Conservation (phyloP, 2,888 invertebrate genomes). For the Phyto melanocephala region DNA sequence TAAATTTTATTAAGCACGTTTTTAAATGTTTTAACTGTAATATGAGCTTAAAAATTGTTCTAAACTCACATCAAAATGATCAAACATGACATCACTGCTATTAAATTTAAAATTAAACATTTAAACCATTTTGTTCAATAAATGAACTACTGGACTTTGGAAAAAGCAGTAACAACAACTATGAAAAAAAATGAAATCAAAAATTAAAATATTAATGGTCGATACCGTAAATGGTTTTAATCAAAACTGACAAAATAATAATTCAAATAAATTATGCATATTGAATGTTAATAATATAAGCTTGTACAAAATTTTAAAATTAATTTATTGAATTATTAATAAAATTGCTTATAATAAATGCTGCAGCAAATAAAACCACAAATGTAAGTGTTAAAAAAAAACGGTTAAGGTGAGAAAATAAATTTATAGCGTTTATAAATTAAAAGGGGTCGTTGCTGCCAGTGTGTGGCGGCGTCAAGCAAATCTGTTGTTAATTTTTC, state of each 20-base stretch:
- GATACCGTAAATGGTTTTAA: constrained; percentile 29
- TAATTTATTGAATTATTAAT: neutral
- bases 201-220: neutral
- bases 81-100: constrained; percentile 36
- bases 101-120: constrained; percentile 17
- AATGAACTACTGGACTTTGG: neutral
- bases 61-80: neutral
- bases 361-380: neutral
- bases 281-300: constrained; percentile 23
- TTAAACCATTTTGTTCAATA: neutral
- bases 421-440: too few species aligned
- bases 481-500: too few species aligned
- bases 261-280: constrained; percentile 29
- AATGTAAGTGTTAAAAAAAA: neutral
- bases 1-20: constrained; percentile 13
- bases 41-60: constrained; percentile 29
- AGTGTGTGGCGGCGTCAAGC: too few species aligned
- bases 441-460: too few species aligned
- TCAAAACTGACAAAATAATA: neutral
- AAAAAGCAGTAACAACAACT: neutral
- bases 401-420: neutral
- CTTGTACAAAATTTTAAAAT: neutral
- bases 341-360: neutral
- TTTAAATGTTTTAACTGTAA: constrained; percentile 26
- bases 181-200: neutral